Evolutionary conservation across 1,140 invertebrate species (phyloP), one percentile per base, ranked within the genome.

Genomic region (Parapsyche elsis): DNA sequence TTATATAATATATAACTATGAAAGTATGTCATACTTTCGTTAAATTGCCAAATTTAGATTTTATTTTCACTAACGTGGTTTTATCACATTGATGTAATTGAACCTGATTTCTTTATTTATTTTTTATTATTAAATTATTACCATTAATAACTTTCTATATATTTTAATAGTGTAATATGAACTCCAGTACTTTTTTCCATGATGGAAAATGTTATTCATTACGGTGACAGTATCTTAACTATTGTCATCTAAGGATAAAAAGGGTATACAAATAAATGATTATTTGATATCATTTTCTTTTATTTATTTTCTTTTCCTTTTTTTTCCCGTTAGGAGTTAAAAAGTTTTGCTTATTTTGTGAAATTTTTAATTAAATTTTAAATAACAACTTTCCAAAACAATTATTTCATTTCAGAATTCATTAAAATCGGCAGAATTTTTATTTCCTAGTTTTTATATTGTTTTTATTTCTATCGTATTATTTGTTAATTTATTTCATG

Each of bases 1-100:
- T 59, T 59, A 16, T 59, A 16, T 38, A 7, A 38, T n/a, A 38
- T 38, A 38, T 38, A 38, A 38, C 30, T 19, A 61, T 21, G 57
- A 9, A 61, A 19, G 57, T 19, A 21, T 53, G 19, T 19, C 16
- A 19, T 61, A n/a, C 14, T 21, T 61, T 61, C 21, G 5, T 9
- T 61, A 61, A n/a, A 19, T 61, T 61, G 57, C 57, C 57, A 61
- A 61, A 61, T 61, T 61, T 19, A 61, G 14, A 61, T 61, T 61
- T 61, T 61, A 61, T 61, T 61, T 61, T 61, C 21, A 21, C 21
- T 19, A 61, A 61, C n/a, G 9, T 38, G 30, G 30, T 38, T 38
- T 38, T 38, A 38, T 38, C 30, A 38, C 30, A 38, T 38, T 38
- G 30, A 4, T 38, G 16, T 61, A 61, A 61, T 19, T 61, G 16